Conservation (phyloP, 1,140 invertebrate species). For the Aphidius gifuensis region DNA sequence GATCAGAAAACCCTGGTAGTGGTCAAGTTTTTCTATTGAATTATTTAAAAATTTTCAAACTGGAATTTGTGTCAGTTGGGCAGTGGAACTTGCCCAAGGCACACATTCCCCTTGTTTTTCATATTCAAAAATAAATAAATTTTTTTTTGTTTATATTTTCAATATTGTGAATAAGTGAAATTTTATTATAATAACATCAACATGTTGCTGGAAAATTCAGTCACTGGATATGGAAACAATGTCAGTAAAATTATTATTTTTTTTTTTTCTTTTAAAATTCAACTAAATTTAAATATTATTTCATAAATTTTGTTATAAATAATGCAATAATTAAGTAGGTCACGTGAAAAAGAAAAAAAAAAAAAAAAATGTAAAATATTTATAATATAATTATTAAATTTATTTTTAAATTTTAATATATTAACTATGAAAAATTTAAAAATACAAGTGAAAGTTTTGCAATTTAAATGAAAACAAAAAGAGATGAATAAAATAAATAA, state of each 20-base stretch:
- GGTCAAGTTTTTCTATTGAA: too few species aligned
- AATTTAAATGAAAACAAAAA: too few species aligned
- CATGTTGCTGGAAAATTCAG: slow-evolving; percentile 20
- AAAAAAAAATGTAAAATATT: too few species aligned
- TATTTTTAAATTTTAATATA: too few species aligned
- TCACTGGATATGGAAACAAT: slow-evolving; percentile 12
- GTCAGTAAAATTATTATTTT: slow-evolving; percentile 6
- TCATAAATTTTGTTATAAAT: too few species aligned
- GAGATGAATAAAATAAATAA: slow-evolving; percentile 7
- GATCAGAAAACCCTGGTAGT: too few species aligned
- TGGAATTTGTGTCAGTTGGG: neutral
- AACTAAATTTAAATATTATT: neutral
- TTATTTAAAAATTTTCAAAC: neutral
- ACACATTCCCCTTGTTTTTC: neutral
- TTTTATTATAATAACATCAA: neutral
- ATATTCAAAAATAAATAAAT: too few species aligned
- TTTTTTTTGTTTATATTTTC: neutral
- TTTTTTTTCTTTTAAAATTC: neutral
- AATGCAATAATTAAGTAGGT: too few species aligned
- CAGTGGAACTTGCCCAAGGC: neutral
- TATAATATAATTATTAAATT: too few species aligned
- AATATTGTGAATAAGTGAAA: slow-evolving; percentile 12
- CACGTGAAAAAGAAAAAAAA: too few species aligned
- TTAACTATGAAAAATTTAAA: slow-evolving; percentile 1
- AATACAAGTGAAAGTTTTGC: neutral